Conservation (phyloP, 2,113 vertebrate species). For the Eonycteris spelaea region DNA sequence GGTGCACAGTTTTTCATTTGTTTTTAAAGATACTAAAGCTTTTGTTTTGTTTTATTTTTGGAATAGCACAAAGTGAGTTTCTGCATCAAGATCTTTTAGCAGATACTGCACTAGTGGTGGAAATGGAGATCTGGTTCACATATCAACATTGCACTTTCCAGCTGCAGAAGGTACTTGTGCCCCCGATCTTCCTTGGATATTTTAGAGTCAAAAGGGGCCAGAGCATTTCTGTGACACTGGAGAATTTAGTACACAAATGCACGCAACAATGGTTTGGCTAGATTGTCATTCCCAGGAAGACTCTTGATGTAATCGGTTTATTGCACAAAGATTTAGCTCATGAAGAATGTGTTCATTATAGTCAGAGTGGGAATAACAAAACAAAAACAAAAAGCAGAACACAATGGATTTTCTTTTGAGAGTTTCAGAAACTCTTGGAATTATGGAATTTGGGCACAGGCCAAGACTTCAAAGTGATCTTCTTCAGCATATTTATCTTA, state of each 20-base stretch:
- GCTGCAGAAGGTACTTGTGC: fast-evolving
- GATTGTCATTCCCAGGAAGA: not conserved
- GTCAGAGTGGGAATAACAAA: not conserved
- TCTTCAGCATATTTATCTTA: not conserved
- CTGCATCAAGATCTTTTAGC: not conserved
- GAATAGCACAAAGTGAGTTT: not conserved
- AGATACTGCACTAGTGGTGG: fast-evolving
- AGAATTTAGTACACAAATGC: not conserved
- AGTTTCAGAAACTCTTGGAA: not conserved
- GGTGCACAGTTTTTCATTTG: not conserved
- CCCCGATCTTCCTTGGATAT: not conserved
- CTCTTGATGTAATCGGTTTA: not conserved
- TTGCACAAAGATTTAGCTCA: not conserved
- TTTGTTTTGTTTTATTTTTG: not conserved
- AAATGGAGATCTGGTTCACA: not conserved
- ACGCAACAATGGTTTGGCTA: not conserved
- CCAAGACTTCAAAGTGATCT: not conserved
- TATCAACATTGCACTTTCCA: fast-evolving
- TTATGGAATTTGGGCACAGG: not conserved
- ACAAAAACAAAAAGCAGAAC: not conserved
- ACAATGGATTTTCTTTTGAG: not conserved
- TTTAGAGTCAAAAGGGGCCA: not conserved
- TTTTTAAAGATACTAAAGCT: not conserved
- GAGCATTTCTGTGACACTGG: not conserved
- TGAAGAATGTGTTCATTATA: not conserved